Evolutionary conservation across 2,888 invertebrate species (phyloP).

Genomic region (Tipula lateralis): DNA sequence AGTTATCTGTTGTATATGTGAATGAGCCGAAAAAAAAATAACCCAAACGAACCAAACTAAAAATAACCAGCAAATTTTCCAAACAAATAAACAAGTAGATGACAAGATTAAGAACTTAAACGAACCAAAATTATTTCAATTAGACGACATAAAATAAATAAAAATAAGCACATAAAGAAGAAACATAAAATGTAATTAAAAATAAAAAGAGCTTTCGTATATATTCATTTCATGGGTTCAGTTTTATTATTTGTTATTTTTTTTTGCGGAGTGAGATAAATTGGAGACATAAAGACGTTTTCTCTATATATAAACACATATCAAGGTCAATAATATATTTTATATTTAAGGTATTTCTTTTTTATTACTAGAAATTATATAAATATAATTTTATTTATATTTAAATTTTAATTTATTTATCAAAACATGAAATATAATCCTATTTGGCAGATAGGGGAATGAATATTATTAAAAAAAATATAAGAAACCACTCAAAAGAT

Average conservation of each 20-base stretch:
- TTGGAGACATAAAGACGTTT: background rate
- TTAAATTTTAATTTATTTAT: background rate
- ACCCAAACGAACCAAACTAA: background rate
- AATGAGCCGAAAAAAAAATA: background rate
- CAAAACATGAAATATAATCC: background rate
- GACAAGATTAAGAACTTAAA: constrained; percentile 24
- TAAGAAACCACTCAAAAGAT: background rate
- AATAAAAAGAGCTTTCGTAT: background rate
- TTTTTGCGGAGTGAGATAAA: background rate
- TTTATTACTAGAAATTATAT: background rate
- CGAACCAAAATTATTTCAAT: constrained; percentile 11
- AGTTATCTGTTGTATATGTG: background rate
- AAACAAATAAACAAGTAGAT: constrained; percentile 24
- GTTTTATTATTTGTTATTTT: background rate
- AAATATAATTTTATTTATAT: background rate
- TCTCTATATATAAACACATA: background rate
- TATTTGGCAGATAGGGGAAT: background rate
- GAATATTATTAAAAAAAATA: background rate
- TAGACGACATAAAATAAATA: constrained; percentile 24
- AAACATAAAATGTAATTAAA: constrained; percentile 11
- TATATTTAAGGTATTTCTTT: background rate
- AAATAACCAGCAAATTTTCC: constrained; percentile 3
- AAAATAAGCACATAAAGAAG: background rate
- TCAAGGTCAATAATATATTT: background rate
- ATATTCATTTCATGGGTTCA: background rate